These are phyloP conservation scores for Drosophila nigrodunni DNA, from an alignment of 1,140 invertebrate species.

Conservation along the genomic window DNA sequence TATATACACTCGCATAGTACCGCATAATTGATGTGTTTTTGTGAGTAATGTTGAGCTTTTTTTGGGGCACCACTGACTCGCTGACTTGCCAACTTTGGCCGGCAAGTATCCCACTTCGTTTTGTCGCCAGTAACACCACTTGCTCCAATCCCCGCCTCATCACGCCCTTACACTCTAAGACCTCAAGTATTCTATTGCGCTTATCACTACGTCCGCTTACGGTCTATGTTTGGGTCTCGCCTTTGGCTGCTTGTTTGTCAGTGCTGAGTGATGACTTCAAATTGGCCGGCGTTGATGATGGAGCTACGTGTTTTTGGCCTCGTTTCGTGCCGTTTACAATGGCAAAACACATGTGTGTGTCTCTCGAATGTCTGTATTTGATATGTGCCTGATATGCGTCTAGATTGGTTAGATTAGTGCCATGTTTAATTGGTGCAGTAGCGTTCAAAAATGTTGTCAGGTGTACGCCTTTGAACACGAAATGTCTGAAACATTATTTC, in stretches of 20 bases:
- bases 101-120: slow-evolving; percentile 4
- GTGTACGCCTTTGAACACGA: background rate
- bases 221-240: slow-evolving; percentile 13
- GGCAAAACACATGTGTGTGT: slow-evolving; percentile 61
- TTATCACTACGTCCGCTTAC: slow-evolving; percentile 38
- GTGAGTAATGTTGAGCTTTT: slow-evolving; percentile 75
- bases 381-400: slow-evolving; percentile 10
- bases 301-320: slow-evolving; percentile 52
- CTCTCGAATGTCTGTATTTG: slow-evolving; percentile 23
- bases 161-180: background rate
- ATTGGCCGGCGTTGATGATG: slow-evolving; percentile 74
- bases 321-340: slow-evolving; percentile 30
- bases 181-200: slow-evolving; percentile 14
- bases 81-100: slow-evolving; percentile 71
- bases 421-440: background rate
- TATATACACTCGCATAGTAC: slow-evolving; percentile 41
- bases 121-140: background rate
- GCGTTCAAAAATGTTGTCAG: background rate
- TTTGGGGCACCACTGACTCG: slow-evolving; percentile 44
- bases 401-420: background rate
- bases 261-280: slow-evolving; percentile 78
- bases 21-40: slow-evolving; percentile 80
- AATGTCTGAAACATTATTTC: background rate
- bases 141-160: background rate
- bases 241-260: slow-evolving; percentile 70